Evolutionary conservation across 2,888 invertebrate genomes (phyloP).

Genomic region (Spatulosminthurus flaviceps): DNA sequence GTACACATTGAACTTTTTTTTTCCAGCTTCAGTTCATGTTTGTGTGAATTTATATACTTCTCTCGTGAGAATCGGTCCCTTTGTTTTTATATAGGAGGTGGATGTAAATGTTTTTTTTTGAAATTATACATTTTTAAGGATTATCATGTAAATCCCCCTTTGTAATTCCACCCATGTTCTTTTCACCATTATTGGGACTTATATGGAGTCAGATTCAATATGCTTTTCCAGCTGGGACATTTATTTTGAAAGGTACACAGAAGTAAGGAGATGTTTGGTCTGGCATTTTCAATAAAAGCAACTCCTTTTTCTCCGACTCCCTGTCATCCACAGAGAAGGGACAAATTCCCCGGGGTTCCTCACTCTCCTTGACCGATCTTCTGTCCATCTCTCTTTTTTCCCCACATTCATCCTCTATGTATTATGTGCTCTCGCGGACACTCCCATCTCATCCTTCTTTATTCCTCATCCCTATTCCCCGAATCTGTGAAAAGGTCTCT

Average conservation of each 20-base stretch:
- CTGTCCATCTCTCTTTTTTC: constrained; percentile 22
- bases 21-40: too few species aligned
- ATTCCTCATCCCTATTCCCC: background rate
- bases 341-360: constrained; percentile 34
- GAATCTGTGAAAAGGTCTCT: background rate
- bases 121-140: too few species aligned
- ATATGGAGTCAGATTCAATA: too few species aligned
- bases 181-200: too few species aligned
- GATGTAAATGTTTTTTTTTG: too few species aligned
- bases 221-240: too few species aligned
- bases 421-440: background rate
- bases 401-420: background rate
- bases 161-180: too few species aligned
- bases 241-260: constrained; percentile 43
- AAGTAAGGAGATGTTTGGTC: constrained; percentile 28
- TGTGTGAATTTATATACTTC: too few species aligned
- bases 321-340: constrained; percentile 38
- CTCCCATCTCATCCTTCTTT: background rate
- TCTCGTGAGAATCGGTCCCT: too few species aligned
- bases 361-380: constrained; percentile 40
- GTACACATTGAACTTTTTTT: too few species aligned
- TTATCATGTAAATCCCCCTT: too few species aligned
- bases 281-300: constrained; percentile 43
- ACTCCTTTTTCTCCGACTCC: constrained; percentile 32
- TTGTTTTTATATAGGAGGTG: too few species aligned